These are phyloP conservation scores for Dasypogon diadema DNA, from an alignment of 2,888 invertebrate genomes.

Conservation along the genomic window DNA sequence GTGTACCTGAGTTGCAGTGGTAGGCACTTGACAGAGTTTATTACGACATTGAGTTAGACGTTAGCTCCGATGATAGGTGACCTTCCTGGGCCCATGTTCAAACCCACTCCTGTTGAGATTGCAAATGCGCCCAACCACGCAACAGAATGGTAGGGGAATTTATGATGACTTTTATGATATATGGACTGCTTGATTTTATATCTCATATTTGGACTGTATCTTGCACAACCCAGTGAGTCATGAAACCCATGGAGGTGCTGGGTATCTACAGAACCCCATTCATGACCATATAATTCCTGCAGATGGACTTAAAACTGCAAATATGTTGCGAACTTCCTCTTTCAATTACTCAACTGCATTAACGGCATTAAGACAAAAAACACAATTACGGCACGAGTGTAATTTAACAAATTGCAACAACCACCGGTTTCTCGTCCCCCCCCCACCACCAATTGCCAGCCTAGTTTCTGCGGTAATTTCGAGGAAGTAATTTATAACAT, in stretches of 20 bases:
- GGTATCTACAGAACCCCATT: no score
- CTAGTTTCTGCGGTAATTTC: neutral
- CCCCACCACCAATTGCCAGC: no score
- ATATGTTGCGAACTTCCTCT: neutral
- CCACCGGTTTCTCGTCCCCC: neutral
- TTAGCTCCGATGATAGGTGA: neutral
- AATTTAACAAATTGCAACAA: slow-evolving; percentile 25
- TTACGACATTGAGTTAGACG: slow-evolving; percentile 20
- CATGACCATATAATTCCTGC: no score
- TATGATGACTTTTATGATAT: no score
- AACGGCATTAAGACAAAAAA: slow-evolving; percentile 11
- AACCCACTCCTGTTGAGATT: neutral
- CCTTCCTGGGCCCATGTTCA: neutral
- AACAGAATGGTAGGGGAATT: no score
- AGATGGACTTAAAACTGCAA: no score
- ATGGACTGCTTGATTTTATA: no score
- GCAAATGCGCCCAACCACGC: no score
- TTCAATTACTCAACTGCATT: slow-evolving; percentile 10
- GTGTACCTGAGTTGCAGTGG: slow-evolving; percentile 12
- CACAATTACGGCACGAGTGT: slow-evolving; percentile 10
- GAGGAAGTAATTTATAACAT: neutral
- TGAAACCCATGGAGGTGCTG: no score
- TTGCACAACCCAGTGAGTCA: no score
- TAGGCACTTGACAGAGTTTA: slow-evolving; percentile 34
- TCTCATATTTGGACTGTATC: no score